These are phyloP conservation scores for Megaptera novaeangliae DNA, from an alignment of 2,113 vertebrate species.

Conservation along the genomic window DNA sequence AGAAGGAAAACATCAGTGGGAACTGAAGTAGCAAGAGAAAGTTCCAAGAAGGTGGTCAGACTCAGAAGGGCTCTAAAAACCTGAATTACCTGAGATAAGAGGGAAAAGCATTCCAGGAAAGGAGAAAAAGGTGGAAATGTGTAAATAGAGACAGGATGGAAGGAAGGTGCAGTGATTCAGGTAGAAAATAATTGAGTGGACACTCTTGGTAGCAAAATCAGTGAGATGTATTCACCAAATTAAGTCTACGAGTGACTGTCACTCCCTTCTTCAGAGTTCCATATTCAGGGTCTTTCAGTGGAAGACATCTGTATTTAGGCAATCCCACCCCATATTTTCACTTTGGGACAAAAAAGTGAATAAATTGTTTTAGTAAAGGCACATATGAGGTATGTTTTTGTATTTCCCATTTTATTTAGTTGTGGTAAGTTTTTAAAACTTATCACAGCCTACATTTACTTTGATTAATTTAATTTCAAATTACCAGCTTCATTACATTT, in stretches of 20 bases:
- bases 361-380: background rate
- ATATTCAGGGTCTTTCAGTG: background rate
- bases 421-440: background rate
- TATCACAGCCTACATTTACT: slow-evolving; percentile 5
- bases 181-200: background rate
- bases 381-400: background rate
- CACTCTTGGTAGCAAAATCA: background rate
- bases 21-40: background rate
- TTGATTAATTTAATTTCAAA: slow-evolving; percentile 53
- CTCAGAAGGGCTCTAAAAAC: background rate
- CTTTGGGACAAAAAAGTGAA: background rate
- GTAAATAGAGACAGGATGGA: background rate
- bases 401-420: background rate
- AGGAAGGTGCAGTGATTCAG: background rate
- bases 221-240: background rate
- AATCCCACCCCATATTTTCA: background rate
- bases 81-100: background rate
- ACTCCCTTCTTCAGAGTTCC: background rate
- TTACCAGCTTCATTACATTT: slow-evolving; percentile 47
- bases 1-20: background rate
- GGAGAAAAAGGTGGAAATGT: background rate
- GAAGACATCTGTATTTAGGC: background rate
- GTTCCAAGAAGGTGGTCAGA: background rate
- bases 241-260: background rate
- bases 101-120: background rate